Conservation (phyloP, 1,140 invertebrate species). For the Lepidurus arcticus region DNA sequence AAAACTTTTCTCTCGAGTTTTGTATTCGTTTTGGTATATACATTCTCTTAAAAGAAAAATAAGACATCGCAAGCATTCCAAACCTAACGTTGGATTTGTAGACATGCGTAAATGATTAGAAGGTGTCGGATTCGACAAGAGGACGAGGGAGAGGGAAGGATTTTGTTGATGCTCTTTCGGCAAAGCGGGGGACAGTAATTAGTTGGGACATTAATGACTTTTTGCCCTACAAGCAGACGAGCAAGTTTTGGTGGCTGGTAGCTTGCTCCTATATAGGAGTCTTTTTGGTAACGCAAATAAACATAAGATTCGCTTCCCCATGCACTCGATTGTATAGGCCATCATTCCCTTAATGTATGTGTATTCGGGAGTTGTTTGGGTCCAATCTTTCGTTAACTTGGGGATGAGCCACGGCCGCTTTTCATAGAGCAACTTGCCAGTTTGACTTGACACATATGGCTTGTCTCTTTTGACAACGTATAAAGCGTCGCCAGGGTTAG, state of each 20-base stretch:
- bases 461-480: slow-evolving; percentile 15
- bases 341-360: neutral
- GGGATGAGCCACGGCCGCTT: neutral
- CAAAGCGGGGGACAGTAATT: neutral
- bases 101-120: neutral
- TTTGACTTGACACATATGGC: slow-evolving; percentile 9
- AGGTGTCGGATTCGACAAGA: neutral
- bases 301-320: neutral
- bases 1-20: neutral
- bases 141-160: neutral
- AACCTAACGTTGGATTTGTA: neutral
- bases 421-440: neutral
- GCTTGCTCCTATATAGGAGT: neutral
- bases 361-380: neutral
- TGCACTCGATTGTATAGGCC: neutral
- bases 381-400: neutral
- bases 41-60: neutral
- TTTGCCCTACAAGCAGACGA: neutral
- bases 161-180: slow-evolving; percentile 4
- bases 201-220: neutral
- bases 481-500: neutral
- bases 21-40: too few species aligned
- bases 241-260: neutral
- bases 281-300: neutral
- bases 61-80: neutral